A percentile compares a stretch with the other conserved stretches of the same genome.
Conservation (phyloP, 1,140 invertebrate species). For the Teleopsis dalmanni region DNA sequence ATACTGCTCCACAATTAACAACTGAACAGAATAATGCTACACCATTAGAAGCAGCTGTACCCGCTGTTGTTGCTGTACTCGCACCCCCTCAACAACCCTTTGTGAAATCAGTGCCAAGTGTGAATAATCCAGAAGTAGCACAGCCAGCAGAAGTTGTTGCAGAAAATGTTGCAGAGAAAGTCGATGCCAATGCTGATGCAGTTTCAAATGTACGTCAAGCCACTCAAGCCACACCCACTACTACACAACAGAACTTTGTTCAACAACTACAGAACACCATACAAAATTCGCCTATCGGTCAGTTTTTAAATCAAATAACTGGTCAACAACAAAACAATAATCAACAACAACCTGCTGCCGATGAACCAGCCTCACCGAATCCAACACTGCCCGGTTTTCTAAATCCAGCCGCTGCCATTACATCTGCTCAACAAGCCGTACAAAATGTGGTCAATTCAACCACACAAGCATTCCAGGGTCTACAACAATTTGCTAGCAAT, state of each 20-base stretch:
- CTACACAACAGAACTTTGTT: conserved; percentile 36
- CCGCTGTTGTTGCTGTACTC: not conserved
- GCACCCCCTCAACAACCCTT: not conserved
- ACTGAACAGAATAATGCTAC: not conserved
- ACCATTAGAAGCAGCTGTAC: not conserved
- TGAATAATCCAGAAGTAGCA: not conserved
- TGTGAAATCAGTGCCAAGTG: not conserved
- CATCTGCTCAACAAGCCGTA: conserved; percentile 31
- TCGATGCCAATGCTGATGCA: not conserved
- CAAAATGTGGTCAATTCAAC: conserved; percentile 33
- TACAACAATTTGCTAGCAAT: conserved; percentile 36
- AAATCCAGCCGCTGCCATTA: conserved; percentile 30
- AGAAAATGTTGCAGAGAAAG: not conserved
- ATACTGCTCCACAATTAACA: conserved; percentile 1
- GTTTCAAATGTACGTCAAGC: conserved; percentile 19
- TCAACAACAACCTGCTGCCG: conserved; percentile 15
- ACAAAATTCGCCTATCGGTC: conserved; percentile 37
- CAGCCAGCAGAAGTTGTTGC: not conserved
- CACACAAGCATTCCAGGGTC: conserved; percentile 36
- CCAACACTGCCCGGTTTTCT: conserved; percentile 33
- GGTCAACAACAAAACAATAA: conserved; percentile 19
- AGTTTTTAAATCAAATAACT: conserved; percentile 34
- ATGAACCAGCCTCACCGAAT: conserved; percentile 21
- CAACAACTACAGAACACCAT: conserved; percentile 40
- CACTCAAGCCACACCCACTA: conserved; percentile 32